phyloP scores from a whole-genome alignment of 2,797 vertebrate species.

The Phoeniculus purpureus region DNA sequence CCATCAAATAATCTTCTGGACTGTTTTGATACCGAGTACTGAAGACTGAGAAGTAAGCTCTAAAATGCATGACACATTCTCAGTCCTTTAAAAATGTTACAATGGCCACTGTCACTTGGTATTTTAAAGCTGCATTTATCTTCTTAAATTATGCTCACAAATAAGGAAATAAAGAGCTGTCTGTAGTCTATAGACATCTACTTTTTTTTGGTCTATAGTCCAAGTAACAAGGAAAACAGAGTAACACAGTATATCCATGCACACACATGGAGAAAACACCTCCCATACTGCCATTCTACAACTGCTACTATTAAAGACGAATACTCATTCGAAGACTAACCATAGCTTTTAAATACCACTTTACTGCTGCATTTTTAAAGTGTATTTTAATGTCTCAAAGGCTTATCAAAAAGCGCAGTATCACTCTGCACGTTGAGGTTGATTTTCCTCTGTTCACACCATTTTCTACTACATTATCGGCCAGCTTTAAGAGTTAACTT shows the following conservation, averaged over 20 bases:
- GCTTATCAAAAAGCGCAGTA: neutral
- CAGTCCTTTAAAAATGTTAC: neutral
- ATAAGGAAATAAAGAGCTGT: neutral
- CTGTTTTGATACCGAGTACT: too few relatives aligned
- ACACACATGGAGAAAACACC: neutral
- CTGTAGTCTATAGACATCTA: neutral
- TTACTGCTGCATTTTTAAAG: neutral
- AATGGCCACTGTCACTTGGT: neutral
- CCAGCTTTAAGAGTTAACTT: conserved; percentile 28
- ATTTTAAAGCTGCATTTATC: neutral
- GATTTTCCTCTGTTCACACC: conserved; percentile 3
- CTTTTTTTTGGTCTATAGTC: neutral
- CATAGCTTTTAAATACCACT: neutral
- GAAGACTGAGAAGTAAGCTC: neutral
- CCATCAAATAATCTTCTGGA: too few relatives aligned
- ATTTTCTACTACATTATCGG: neutral
- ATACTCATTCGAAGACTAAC: neutral
- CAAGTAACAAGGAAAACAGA: neutral
- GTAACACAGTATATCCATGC: accelerated
- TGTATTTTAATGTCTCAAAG: neutral
- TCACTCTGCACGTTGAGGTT: neutral
- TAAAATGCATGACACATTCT: accelerated
- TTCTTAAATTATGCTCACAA: neutral
- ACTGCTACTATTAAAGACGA: neutral
- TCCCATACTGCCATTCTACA: neutral